Conservation (phyloP, 2,113 vertebrate species). For the Aythya baeri region DNA sequence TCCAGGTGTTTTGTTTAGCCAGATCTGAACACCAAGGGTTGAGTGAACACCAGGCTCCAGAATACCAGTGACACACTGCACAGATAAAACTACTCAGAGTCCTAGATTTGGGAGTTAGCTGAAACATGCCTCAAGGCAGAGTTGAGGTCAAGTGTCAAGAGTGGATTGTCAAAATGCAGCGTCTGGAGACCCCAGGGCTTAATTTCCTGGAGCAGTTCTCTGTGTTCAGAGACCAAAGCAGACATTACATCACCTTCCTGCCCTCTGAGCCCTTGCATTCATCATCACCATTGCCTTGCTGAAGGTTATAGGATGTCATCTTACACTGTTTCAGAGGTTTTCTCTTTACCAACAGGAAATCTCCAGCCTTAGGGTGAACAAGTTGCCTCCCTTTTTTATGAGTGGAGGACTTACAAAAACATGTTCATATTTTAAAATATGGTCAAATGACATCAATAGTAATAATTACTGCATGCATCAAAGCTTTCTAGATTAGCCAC, state of each 20-base stretch:
- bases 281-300: background rate
- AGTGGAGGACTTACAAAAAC: background rate
- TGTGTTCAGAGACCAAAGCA: background rate
- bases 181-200: background rate
- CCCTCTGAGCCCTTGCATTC: background rate
- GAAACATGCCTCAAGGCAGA: background rate
- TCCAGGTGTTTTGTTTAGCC: background rate
- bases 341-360: background rate
- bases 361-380: background rate
- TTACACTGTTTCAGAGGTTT: background rate
- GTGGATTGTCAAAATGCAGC: background rate
- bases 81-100: background rate
- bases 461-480: slow-evolving; percentile 76
- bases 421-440: slow-evolving; percentile 67
- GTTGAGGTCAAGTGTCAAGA: background rate
- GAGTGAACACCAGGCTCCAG: background rate
- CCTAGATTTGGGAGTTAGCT: background rate
- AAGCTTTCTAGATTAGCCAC: slow-evolving; percentile 78
- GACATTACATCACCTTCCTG: background rate
- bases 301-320: background rate
- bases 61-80: background rate
- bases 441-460: slow-evolving; percentile 65
- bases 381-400: background rate
- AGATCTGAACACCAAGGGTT: background rate
- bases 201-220: background rate